A percentile compares a stretch with the other conserved stretches of the same genome.
phyloP scores from a whole-genome alignment of 1,140 invertebrate species.

The Antheraea pernyi region DNA sequence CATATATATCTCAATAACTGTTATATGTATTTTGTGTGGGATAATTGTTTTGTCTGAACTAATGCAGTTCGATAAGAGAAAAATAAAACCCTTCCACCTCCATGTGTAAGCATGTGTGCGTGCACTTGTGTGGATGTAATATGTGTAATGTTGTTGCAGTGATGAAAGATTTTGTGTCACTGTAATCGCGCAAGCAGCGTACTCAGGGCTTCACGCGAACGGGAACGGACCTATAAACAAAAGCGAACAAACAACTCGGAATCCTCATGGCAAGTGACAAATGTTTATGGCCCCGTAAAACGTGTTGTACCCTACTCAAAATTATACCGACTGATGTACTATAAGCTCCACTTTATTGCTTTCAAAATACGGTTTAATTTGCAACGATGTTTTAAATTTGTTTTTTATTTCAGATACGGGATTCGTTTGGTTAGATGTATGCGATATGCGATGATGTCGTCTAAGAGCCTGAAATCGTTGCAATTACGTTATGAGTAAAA shows the following conservation, averaged over 20 bases:
- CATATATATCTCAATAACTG: too few species aligned
- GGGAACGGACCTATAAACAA: too few species aligned
- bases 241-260: constrained; percentile 6
- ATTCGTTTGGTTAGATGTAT: background rate
- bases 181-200: too few species aligned
- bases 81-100: too few species aligned
- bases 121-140: too few species aligned
- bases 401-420: constrained; percentile 15
- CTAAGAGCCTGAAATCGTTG: background rate
- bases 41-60: too few species aligned
- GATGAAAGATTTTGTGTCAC: too few species aligned
- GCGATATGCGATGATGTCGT: constrained; percentile 8
- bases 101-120: too few species aligned
- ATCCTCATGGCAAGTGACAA: constrained; percentile 19
- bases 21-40: too few species aligned
- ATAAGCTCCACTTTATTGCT: background rate
- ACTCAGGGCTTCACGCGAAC: too few species aligned
- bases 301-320: constrained; percentile 1
- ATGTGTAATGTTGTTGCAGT: too few species aligned
- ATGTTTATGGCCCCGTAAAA: constrained; percentile 19
- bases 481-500: background rate
- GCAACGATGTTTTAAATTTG: background rate
- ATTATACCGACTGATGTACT: background rate
- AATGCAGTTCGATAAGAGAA: too few species aligned
- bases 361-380: background rate